These are phyloP conservation scores for Turritopsis rubra DNA, from an alignment of 30 jellyfish, hydroid and myxozoan species.

Conservation along the genomic window DNA sequence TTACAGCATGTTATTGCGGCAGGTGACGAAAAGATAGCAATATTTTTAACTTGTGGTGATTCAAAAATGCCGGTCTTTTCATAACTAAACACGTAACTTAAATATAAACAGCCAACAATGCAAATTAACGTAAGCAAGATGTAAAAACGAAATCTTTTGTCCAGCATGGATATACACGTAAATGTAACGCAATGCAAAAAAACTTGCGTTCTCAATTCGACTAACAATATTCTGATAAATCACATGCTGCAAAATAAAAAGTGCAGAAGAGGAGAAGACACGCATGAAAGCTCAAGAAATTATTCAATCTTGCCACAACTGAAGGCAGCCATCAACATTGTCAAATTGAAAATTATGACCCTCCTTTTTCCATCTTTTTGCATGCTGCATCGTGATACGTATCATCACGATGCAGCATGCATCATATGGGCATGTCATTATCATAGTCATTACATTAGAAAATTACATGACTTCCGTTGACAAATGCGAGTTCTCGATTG, in stretches of 20 bases:
- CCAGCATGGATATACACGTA: background rate
- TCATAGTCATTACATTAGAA: too few relatives aligned
- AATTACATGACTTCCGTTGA: too few relatives aligned
- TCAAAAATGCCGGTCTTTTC: background rate
- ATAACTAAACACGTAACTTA: background rate
- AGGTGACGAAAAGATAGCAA: background rate
- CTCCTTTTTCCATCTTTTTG: background rate
- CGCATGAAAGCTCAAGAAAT: background rate
- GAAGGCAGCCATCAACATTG: background rate
- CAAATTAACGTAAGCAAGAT: background rate
- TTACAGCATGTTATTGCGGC: slow-evolving; percentile 8
- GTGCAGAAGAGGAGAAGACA: background rate
- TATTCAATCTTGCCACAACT: background rate
- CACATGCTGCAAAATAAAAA: background rate
- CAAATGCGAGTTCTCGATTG: too few relatives aligned
- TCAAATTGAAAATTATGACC: background rate
- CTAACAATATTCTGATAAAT: background rate
- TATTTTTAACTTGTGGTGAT: background rate
- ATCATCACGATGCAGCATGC: too few relatives aligned
- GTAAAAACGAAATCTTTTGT: background rate
- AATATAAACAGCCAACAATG: background rate
- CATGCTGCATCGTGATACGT: too few relatives aligned
- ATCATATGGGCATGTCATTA: too few relatives aligned
- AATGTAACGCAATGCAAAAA: background rate
- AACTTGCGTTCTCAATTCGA: background rate